Conservation (phyloP, 2,797 vertebrate species). For the Leuciscus waleckii region DNA sequence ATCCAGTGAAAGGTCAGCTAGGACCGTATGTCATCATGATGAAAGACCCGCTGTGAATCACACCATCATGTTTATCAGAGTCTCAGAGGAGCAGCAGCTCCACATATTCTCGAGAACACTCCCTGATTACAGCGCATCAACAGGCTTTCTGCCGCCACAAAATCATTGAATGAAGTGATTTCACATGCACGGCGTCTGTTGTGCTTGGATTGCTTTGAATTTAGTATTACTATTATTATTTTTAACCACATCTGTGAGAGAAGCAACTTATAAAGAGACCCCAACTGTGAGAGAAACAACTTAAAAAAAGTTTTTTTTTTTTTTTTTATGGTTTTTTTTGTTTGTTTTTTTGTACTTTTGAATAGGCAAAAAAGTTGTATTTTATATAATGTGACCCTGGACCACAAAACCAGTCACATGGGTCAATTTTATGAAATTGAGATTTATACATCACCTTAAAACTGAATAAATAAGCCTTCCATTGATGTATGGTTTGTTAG, state of each 20-base stretch:
- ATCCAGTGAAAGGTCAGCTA: constrained; percentile 62
- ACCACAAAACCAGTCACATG: too few species aligned
- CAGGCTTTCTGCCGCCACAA: constrained; percentile 1
- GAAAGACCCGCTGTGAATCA: constrained; percentile 58
- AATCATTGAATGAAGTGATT: not conserved
- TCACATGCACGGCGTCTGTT: not conserved
- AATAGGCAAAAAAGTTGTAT: not conserved
- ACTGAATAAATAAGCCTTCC: too few species aligned
- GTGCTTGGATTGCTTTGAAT: not conserved
- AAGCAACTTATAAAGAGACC: not conserved
- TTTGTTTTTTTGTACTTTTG: not conserved
- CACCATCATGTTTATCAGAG: constrained; percentile 55
- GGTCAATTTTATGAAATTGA: too few species aligned
- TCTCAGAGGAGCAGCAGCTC: constrained; percentile 24
- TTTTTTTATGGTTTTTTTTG: too few species aligned
- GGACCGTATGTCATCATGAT: constrained; percentile 56
- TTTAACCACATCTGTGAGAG: not conserved
- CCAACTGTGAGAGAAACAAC: too few species aligned
- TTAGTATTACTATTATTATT: not conserved
- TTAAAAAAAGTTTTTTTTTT: too few species aligned
- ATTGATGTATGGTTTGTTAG: too few species aligned
- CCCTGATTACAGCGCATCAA: constrained; percentile 8
- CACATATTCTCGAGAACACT: not conserved
- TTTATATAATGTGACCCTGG: too few species aligned
- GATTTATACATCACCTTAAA: too few species aligned